Conservation (phyloP, 2,888 invertebrate genomes). For the Podotricha telesiphe region DNA sequence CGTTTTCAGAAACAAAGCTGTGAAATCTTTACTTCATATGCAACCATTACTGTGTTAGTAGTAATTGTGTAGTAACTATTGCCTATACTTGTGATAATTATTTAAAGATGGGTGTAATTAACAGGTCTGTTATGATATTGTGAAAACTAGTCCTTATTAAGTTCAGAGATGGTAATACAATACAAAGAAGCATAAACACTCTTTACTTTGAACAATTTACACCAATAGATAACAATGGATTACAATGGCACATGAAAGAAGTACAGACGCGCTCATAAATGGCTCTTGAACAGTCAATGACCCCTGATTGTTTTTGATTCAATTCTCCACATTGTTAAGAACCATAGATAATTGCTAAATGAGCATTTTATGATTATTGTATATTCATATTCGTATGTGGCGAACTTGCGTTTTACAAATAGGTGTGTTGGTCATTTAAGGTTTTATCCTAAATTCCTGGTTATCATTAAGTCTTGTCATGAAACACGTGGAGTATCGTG, state of each 20-base stretch:
- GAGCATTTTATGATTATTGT: constrained; percentile 36
- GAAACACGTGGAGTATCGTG: not conserved
- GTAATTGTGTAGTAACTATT: not conserved
- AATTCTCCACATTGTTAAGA: constrained; percentile 49
- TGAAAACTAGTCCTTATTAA: constrained; percentile 55
- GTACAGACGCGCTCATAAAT: constrained; percentile 62
- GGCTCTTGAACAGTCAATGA: constrained; percentile 63
- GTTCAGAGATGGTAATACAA: constrained; percentile 64
- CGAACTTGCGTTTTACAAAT: constrained; percentile 3
- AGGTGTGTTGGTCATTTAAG: not conserved
- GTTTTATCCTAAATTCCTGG: not conserved
- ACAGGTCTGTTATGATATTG: constrained; percentile 11
- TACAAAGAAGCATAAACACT: constrained; percentile 57
- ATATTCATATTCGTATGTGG: constrained; percentile 32
- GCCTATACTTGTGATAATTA: constrained; percentile 2
- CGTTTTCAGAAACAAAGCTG: constrained; percentile 21
- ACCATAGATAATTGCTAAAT: constrained; percentile 44
- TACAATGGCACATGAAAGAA: constrained; percentile 67
- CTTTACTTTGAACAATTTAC: constrained; percentile 66
- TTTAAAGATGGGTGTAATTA: constrained; percentile 10
- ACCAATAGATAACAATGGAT: constrained; percentile 60
- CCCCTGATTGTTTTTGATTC: constrained; percentile 53
- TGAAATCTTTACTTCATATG: not conserved
- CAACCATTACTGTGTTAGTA: constrained; percentile 11
- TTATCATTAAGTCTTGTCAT: not conserved